phyloP scores from a whole-genome alignment of 1,140 invertebrate species.

The Drosophila virilis region DNA sequence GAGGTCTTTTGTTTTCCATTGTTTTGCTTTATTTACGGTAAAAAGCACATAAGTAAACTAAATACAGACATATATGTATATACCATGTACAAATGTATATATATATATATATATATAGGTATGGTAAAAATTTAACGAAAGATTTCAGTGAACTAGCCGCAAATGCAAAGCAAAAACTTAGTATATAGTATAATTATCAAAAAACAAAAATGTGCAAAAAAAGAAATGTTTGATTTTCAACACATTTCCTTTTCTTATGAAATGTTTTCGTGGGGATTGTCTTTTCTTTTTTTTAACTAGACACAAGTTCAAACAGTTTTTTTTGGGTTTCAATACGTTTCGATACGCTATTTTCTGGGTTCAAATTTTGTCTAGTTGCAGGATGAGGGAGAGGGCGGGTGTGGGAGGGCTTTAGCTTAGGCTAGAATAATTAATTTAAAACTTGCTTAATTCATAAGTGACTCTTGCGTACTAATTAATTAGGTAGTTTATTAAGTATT shows the following conservation, averaged over 20 bases:
- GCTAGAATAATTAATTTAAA: conserved; percentile 66
- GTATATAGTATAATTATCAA: conserved; percentile 29
- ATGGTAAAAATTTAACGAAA: conserved; percentile 53
- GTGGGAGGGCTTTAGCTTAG: conserved; percentile 32
- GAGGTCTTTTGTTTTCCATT: conserved; percentile 14
- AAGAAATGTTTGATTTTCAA: conserved; percentile 6
- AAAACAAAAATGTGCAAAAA: conserved; percentile 16
- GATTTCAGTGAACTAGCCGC: conserved; percentile 54
- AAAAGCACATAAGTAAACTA: conserved; percentile 36
- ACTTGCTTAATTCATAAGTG: conserved; percentile 79
- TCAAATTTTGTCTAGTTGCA: background rate
- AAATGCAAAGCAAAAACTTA: conserved; percentile 39
- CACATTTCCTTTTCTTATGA: conserved; percentile 1
- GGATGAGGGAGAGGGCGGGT: background rate
- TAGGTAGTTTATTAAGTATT: conserved; percentile 59
- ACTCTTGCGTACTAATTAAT: conserved; percentile 73
- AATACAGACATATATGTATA: conserved; percentile 12
- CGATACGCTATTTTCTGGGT: background rate
- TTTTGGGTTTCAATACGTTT: background rate
- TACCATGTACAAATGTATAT: conserved; percentile 7
- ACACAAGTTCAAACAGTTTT: background rate
- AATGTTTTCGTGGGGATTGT: conserved; percentile 13
- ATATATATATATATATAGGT: conserved; percentile 14
- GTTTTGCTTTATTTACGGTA: conserved; percentile 48
- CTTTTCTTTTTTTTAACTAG: conserved; percentile 1